Conservation (phyloP, 2,113 vertebrate genomes). For the Artemisiospiza belli region DNA sequence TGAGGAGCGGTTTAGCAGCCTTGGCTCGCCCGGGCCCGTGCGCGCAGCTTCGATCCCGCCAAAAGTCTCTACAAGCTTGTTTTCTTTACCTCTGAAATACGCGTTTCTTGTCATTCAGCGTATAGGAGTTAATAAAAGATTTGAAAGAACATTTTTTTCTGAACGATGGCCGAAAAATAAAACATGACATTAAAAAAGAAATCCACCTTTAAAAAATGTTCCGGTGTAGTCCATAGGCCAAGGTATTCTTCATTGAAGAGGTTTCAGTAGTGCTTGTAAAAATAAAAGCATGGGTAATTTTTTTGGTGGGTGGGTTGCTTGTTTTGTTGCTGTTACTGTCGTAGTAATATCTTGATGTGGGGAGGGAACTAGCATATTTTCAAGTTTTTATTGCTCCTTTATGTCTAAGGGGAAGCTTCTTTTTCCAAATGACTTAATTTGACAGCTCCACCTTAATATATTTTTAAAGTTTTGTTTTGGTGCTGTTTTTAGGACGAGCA, state of each 20-base stretch:
- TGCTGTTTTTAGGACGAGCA: background rate
- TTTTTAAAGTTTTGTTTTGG: background rate
- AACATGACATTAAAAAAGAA: background rate
- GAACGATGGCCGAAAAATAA: background rate
- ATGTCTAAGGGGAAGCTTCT: background rate
- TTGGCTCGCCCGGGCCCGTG: background rate
- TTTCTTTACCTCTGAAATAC: rapidly evolving
- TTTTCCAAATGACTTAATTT: background rate
- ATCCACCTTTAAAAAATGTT: background rate
- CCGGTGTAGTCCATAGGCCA: rapidly evolving
- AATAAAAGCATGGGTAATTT: background rate
- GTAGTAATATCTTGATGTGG: rapidly evolving
- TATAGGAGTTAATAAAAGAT: no score
- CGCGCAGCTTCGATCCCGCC: no score
- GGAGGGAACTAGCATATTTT: background rate
- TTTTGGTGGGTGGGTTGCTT: background rate
- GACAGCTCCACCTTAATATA: background rate
- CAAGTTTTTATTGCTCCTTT: background rate
- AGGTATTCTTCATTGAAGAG: background rate
- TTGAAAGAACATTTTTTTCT: background rate
- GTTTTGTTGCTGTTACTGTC: background rate
- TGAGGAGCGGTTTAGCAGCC: rapidly evolving
- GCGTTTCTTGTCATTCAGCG: rapidly evolving
- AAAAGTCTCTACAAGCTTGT: rapidly evolving
- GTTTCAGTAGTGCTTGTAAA: background rate